Base-by-base conservation (phyloP, 2,888 invertebrate species). In the Pollenia griseotomentosa region DNA sequence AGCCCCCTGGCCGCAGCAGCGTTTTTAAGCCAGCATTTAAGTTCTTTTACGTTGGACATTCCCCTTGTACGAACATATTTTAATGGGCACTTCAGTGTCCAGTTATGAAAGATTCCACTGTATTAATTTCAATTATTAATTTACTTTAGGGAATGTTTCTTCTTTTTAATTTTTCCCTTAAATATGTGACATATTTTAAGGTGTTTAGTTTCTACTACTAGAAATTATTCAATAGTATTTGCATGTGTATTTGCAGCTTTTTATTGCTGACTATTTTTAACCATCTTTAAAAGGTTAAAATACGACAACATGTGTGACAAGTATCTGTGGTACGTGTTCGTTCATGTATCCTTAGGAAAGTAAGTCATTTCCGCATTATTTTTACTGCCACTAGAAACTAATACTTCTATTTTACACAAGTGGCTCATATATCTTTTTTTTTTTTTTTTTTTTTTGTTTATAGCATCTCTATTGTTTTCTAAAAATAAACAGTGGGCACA, bases 301-400 rank as follows among this genome's bases (percentile, higher is more conserved):
- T 79, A n/a, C 61, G 19, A 83, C 61, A 14, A 63, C 53, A n/a
- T 68, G 74, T 80, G 6, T 55, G 73, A 81, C 63, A 81, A 83
- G 83, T 61, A 74, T 19, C 61, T 40, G 74, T 63, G 10, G 57
- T 42, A 83, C 77, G 71, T 83, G 77, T 71, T 57, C 61, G 55
- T 71, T 70, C 53, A 19, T 74, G 46, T 68, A 73, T 84, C 79
- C 55, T 84, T 68, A 66, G 40, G n/a, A 84, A 79, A 84, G 79
- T 84, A 79, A 74, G 79, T 68, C 74, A 84, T 79, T 84, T 84
- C 84, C 84, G 84, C 74, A 84, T 84, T 79, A 74, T 46, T 51
- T 84, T 73, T 55, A 79, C 66, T 51, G 65, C n/a, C 53, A 61
- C 53, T 83, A 70, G 63, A 68, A 63, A 55, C 57, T 63, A 78